Percentiles rank a stretch among this genome's conserved stretches.
These are phyloP conservation scores for Dysmachus trigonus DNA, from an alignment of 2,888 invertebrate species.

Conservation along the genomic window DNA sequence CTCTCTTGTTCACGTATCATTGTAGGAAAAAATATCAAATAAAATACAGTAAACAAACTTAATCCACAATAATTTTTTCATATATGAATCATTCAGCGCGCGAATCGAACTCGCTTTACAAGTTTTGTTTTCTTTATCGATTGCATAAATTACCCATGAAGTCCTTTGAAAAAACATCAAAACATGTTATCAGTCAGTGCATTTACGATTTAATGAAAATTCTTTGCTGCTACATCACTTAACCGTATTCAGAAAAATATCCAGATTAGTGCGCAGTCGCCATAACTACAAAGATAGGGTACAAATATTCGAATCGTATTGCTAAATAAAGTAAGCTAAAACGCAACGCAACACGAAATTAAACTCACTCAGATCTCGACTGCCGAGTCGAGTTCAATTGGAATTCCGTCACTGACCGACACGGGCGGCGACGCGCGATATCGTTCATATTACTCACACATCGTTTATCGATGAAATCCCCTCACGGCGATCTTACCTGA, in stretches of 20 bases:
- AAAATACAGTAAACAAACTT: background rate
- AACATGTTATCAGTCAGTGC: background rate
- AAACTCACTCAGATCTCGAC: background rate
- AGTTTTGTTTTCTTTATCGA: background rate
- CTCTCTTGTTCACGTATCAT: no score
- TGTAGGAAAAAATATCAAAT: no score
- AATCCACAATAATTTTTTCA: background rate
- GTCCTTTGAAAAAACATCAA: background rate
- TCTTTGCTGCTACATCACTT: background rate
- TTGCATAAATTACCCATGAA: background rate
- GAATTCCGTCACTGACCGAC: background rate
- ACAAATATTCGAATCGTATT: background rate
- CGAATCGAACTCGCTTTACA: background rate
- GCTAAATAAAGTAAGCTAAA: background rate
- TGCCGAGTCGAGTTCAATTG: background rate
- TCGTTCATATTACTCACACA: background rate
- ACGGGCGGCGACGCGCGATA: no score
- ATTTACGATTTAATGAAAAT: background rate
- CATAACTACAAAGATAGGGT: background rate
- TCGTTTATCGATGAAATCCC: background rate
- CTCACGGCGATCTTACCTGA: background rate
- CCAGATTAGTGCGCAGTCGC: background rate
- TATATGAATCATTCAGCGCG: background rate
- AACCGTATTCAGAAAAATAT: background rate
- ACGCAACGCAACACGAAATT: background rate